These are phyloP conservation scores for Astyanax mexicanus DNA, from an alignment of 2,797 vertebrate species.

Conservation along the genomic window DNA sequence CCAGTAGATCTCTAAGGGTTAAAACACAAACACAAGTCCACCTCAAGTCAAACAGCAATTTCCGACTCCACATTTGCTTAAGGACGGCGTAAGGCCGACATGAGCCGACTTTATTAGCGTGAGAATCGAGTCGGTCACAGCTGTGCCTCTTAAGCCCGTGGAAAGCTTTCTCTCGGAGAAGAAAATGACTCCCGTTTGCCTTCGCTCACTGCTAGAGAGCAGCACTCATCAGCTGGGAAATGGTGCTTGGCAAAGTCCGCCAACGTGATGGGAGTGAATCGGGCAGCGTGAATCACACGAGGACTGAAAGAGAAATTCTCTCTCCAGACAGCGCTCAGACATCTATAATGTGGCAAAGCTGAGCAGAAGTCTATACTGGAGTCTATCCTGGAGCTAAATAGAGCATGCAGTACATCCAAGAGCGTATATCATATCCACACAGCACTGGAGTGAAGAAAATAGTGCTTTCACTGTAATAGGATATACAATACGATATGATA, in stretches of 20 bases:
- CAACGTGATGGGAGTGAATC: not conserved
- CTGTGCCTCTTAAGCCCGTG: constrained; percentile 62
- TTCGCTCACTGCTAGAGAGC: constrained; percentile 10
- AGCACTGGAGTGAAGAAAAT: not conserved
- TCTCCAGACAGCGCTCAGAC: not conserved
- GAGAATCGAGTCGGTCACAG: constrained; percentile 60
- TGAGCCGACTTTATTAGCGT: not conserved
- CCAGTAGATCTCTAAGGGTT: not conserved
- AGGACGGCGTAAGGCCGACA: constrained; percentile 6
- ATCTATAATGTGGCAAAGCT: not conserved
- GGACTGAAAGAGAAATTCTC: not conserved
- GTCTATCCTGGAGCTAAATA: not conserved
- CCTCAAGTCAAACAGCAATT: not conserved
- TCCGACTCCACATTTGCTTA: constrained; percentile 10
- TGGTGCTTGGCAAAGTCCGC: not conserved
- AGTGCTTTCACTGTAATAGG: constrained; percentile 8
- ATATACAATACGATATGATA: constrained; percentile 1
- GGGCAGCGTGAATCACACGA: not conserved
- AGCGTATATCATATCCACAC: not conserved
- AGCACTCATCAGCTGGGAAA: constrained; percentile 3
- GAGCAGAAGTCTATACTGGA: not conserved
- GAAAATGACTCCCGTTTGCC: constrained; percentile 11
- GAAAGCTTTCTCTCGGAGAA: constrained; percentile 59
- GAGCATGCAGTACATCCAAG: not conserved
- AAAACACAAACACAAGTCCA: not conserved